These are phyloP conservation scores for Aethes cnicana DNA, from an alignment of 2,888 invertebrate species.

Conservation along the genomic window DNA sequence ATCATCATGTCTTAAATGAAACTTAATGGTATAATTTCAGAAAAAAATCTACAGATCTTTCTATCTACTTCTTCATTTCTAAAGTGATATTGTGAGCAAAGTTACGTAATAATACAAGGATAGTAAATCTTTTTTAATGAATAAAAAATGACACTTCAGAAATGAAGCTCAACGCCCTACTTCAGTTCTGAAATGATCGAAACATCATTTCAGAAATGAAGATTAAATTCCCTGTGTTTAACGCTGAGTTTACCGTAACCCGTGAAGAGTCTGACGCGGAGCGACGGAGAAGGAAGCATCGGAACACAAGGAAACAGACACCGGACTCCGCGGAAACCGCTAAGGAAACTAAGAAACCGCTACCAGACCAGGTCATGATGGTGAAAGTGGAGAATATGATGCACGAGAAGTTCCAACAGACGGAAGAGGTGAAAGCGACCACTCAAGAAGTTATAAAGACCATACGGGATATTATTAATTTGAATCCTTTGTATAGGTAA, in stretches of 20 bases:
- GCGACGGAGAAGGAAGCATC: conserved; percentile 76
- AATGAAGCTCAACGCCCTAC: conserved; percentile 29
- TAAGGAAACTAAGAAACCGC: conserved; percentile 44
- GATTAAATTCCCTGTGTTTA: conserved; percentile 92
- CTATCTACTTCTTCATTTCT: too few relatives aligned
- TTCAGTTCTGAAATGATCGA: conserved; percentile 71
- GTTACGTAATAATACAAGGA: too few relatives aligned
- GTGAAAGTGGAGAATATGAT: conserved; percentile 96
- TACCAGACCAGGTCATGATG: conserved; percentile 86
- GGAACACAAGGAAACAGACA: conserved; percentile 32
- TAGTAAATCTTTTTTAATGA: background rate
- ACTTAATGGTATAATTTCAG: too few relatives aligned
- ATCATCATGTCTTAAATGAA: too few relatives aligned
- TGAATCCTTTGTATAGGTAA: conserved; percentile 95
- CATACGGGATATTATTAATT: conserved; percentile 97
- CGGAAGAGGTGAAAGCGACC: conserved; percentile 97
- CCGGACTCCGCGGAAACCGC: conserved; percentile 40
- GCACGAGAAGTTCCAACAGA: conserved; percentile 93
- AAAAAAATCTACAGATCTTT: too few relatives aligned
- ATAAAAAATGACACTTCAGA: background rate
- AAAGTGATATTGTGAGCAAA: too few relatives aligned
- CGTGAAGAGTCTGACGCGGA: conserved; percentile 87
- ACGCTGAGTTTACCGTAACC: conserved; percentile 90
- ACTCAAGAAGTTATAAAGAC: conserved; percentile 99
- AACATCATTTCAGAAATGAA: conserved; percentile 84